Evolutionary conservation across 2,797 vertebrate genomes (phyloP), one percentile per base, ranked within the genome.

Genomic region (Lutjanus campechanus): DNA sequence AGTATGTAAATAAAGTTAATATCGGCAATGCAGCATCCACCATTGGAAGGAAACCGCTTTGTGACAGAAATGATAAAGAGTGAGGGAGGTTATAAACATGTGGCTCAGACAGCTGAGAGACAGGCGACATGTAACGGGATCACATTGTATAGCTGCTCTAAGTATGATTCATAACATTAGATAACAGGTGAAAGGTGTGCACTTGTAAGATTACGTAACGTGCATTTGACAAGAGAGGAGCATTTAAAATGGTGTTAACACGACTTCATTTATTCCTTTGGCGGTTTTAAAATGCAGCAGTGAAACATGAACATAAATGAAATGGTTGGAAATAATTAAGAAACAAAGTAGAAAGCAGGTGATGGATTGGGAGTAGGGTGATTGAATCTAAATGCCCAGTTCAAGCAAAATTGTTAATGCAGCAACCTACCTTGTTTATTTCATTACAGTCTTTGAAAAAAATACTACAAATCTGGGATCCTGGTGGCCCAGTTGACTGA

Each of bases 1-100:
- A 46, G 55, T 63, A 69, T 85, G 81, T 79, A 88, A 86, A 84
- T 83, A 81, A 76, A 81, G 73, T 84, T 83, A 83, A 83, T 80
- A 87, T 90, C 81, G 85, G 73, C 51, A 49, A 65, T 50, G 78
- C 44, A 20, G 64, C 68, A 71, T 65, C 49, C 69, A 29, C 61
- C 64, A 65, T 64, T 76, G 65, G 62, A 76, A 49, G 53, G n/a
- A 77, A 76, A 58, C 44, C 43, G 63, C 64, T 79, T 29, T 22
- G 49, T 70, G 65, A 68, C 11, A n/a, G 7, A 59, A 69, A 66
- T 58, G 12, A 76, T 58, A 62, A 72, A 84, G 36, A 16, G 12
- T 47, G 46, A 47, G 44, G 36, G 58, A 36, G 50, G 43, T 7
- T 56, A 29, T 60, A 15, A 79, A 72, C 29, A 11, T 13, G 41